Evolutionary conservation across 2,113 vertebrate genomes (phyloP).

Genomic region (Phalacrocorax pelagicus): DNA sequence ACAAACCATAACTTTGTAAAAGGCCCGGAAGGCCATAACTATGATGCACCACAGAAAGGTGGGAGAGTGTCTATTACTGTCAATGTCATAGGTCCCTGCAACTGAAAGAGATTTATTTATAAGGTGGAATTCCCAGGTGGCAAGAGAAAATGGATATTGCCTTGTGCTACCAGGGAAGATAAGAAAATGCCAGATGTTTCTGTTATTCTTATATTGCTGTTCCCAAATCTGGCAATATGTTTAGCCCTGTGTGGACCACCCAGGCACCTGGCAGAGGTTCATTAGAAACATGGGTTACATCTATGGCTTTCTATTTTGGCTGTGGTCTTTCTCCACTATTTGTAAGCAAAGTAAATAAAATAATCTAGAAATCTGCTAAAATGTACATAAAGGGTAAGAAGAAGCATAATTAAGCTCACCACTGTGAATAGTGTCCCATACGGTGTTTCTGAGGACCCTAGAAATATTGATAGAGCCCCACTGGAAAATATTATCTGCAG

Average conservation of each 20-base stretch:
- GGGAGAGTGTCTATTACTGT: background rate
- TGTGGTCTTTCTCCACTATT: background rate
- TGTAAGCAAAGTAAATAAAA: background rate
- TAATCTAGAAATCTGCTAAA: background rate
- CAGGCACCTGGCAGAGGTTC: background rate
- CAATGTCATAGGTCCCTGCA: background rate
- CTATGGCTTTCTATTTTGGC: background rate
- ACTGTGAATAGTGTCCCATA: background rate
- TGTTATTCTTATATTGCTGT: background rate
- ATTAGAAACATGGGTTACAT: background rate
- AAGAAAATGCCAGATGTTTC: background rate
- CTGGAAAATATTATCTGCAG: background rate
- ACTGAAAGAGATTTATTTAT: background rate
- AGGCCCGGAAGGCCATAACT: background rate
- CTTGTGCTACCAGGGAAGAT: background rate
- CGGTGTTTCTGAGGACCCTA: background rate
- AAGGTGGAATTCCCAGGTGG: background rate
- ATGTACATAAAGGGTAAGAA: background rate
- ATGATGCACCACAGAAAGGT: background rate
- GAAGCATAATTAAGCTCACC: background rate
- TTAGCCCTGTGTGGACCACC: background rate
- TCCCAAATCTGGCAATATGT: background rate
- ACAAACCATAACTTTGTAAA: background rate
- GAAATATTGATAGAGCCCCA: background rate
- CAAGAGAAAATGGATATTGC: background rate